A percentile compares a stretch with the other conserved stretches of the same genome.
phyloP scores from a whole-genome alignment of 2,888 invertebrate genomes.

The Yponomeuta cagnagella region DNA sequence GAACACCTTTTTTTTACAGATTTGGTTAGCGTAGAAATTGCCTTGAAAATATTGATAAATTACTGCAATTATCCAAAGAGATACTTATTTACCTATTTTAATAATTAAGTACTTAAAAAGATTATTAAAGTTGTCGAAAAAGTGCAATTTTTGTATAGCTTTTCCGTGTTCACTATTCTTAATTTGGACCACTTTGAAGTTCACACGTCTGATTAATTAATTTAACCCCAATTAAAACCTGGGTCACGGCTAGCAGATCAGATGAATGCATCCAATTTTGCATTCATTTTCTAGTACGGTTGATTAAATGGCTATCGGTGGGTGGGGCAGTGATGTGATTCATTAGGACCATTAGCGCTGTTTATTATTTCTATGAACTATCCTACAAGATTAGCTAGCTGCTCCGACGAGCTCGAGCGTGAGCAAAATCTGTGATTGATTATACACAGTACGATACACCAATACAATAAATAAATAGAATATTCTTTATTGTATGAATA shows the following conservation, averaged over 20 bases:
- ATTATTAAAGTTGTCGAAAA: too few relatives aligned
- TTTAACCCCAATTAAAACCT: slow-evolving; percentile 63
- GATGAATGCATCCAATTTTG: slow-evolving; percentile 27
- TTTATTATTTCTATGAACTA: neutral
- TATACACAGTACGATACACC: neutral
- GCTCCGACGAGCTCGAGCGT: neutral
- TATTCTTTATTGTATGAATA: neutral
- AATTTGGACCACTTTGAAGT: slow-evolving; percentile 28
- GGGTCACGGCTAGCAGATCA: slow-evolving; percentile 37
- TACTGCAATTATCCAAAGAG: too few relatives aligned
- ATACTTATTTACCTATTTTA: too few relatives aligned
- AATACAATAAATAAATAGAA: neutral
- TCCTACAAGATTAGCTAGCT: neutral
- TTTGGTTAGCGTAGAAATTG: too few relatives aligned
- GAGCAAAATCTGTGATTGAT: neutral
- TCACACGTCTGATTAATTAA: slow-evolving; percentile 51
- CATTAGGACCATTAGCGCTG: slow-evolving; percentile 6
- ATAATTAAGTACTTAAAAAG: too few relatives aligned
- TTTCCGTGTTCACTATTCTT: neutral
- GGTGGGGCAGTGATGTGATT: slow-evolving; percentile 3
- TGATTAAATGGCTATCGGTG: neutral
- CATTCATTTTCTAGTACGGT: neutral
- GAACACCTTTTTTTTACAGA: too few relatives aligned
- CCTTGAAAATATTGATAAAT: too few relatives aligned
- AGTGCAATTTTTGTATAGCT: neutral